Evolutionary conservation across 2,113 vertebrate genomes (phyloP).

Genomic region (Baryphthengus martii): DNA sequence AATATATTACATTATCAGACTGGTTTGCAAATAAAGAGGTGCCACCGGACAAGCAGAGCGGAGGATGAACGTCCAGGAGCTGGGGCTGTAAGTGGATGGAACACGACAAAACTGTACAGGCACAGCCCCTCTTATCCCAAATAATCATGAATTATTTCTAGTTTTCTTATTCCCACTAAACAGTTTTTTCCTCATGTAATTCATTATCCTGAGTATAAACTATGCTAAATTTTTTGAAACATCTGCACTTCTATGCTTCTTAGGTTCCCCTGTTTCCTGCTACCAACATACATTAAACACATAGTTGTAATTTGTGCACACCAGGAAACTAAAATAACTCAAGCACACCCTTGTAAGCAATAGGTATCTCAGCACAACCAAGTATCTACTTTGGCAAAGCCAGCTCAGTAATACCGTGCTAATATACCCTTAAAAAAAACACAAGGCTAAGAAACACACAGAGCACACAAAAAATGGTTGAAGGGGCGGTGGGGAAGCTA

Average conservation of each 20-base stretch:
- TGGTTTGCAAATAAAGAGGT: background rate
- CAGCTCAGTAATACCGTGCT: fast-evolving
- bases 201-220: fast-evolving
- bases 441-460: fast-evolving
- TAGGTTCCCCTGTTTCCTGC: background rate
- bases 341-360: fast-evolving
- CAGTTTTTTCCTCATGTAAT: fast-evolving
- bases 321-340: fast-evolving
- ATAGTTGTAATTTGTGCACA: fast-evolving
- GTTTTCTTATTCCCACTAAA: background rate
- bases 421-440: fast-evolving
- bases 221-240: fast-evolving
- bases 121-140: background rate
- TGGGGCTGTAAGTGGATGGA: fast-evolving
- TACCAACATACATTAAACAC: fast-evolving
- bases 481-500: background rate
- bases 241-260: fast-evolving
- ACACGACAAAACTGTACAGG: fast-evolving
- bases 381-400: background rate
- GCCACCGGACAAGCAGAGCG: fast-evolving
- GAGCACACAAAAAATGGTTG: fast-evolving
- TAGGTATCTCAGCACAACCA: fast-evolving
- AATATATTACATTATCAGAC: fast-evolving
- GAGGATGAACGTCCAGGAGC: background rate
- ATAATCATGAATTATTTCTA: background rate